A percentile compares a stretch with the other conserved stretches of the same genome.
These are phyloP conservation scores for Todus mexicanus DNA, from an alignment of 2,797 vertebrate species.

Conservation along the genomic window DNA sequence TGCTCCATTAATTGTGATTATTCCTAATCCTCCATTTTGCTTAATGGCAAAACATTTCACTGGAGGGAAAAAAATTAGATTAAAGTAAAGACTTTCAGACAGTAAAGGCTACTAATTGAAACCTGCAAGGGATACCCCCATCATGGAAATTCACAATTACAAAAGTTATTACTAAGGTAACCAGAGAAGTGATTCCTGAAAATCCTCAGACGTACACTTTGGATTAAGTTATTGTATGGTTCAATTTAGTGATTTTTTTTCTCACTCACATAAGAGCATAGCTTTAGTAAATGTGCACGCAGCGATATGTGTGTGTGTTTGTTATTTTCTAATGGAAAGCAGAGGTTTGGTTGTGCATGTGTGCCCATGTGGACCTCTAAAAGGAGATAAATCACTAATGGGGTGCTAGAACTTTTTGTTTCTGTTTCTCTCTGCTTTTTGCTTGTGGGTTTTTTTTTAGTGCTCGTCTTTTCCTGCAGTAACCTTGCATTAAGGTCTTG, in stretches of 20 bases:
- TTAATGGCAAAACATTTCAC: slow-evolving; percentile 58
- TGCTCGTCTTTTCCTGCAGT: neutral
- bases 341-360: neutral
- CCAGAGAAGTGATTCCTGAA: neutral
- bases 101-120: slow-evolving; percentile 44
- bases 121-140: slow-evolving; percentile 54
- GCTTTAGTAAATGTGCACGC: neutral
- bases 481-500: neutral
- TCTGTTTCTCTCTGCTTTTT: neutral
- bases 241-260: neutral
- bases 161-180: neutral
- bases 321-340: neutral
- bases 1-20: slow-evolving; percentile 54
- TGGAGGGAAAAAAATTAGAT: slow-evolving; percentile 17
- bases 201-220: neutral
- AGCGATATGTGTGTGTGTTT: neutral
- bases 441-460: neutral
- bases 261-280: neutral
- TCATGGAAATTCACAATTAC: neutral
- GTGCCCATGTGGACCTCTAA: neutral
- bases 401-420: neutral
- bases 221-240: neutral
- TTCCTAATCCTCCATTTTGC: slow-evolving; percentile 61
- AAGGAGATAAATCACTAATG: neutral
- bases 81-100: slow-evolving; percentile 37